A percentile compares a stretch with the other conserved stretches of the same genome.
These are phyloP conservation scores for Sigmodon hispidus DNA, from an alignment of 2,113 vertebrate species.

Conservation along the genomic window DNA sequence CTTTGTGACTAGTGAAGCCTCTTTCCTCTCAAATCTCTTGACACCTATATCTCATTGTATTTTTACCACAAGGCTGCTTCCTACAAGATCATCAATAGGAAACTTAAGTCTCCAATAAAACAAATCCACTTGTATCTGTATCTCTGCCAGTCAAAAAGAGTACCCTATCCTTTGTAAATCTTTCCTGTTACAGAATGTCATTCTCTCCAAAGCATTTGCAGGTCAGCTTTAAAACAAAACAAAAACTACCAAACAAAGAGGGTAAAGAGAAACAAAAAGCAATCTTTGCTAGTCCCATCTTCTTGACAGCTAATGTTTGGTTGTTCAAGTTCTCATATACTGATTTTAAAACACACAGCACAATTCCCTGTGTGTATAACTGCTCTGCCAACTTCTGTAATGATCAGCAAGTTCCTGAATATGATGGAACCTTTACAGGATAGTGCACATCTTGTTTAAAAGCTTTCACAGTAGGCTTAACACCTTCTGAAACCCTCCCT, in stretches of 20 bases:
- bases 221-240: slow-evolving; percentile 17
- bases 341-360: not conserved
- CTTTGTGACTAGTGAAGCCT: not conserved
- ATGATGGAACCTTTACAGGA: not conserved
- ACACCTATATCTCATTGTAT: not conserved
- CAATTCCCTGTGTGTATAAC: not conserved
- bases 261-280: not conserved
- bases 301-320: not conserved
- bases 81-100: not conserved
- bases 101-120: not conserved
- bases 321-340: not conserved
- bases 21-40: not conserved
- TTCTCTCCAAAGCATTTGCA: slow-evolving; percentile 15
- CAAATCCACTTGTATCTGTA: not conserved
- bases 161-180: not conserved
- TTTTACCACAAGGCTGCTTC: slow-evolving; percentile 16
- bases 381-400: slow-evolving; percentile 37
- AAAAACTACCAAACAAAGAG: not conserved
- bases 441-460: slow-evolving; percentile 21
- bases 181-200: not conserved
- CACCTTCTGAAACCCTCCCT: slow-evolving; percentile 12
- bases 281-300: not conserved
- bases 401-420: slow-evolving; percentile 13
- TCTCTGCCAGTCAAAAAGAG: not conserved
- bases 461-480: not conserved